Evolutionary conservation across 2,113 vertebrate species (phyloP).

Genomic region (Anarrhichthys ocellatus): DNA sequence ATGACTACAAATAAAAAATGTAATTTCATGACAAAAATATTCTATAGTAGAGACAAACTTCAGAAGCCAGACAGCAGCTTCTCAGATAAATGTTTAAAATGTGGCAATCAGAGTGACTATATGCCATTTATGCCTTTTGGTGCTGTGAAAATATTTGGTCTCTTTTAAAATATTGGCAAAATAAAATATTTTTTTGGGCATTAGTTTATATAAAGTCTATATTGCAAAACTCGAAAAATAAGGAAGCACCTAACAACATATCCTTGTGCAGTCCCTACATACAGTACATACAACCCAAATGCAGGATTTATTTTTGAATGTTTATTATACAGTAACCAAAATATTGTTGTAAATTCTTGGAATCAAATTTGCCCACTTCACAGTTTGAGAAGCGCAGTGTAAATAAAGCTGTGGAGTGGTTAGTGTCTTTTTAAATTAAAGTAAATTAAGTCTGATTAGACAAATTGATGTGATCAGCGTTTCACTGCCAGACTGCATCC

Average conservation of each 20-base stretch:
- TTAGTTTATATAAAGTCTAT: background rate
- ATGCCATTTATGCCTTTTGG: too few relatives aligned
- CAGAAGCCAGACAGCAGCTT: background rate
- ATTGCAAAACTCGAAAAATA: background rate
- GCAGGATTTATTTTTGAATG: background rate
- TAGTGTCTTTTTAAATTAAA: constrained; percentile 49
- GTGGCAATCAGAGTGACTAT: too few relatives aligned
- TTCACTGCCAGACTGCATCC: constrained; percentile 39
- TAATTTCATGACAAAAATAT: background rate
- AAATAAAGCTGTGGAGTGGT: constrained; percentile 41
- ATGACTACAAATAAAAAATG: too few relatives aligned
- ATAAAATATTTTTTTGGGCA: too few relatives aligned
- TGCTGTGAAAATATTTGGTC: background rate
- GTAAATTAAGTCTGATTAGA: constrained; percentile 58
- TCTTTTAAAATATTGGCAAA: too few relatives aligned
- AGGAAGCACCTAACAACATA: background rate
- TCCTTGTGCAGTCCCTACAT: background rate
- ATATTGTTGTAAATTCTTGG: background rate
- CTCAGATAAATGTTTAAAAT: background rate
- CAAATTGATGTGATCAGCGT: constrained; percentile 59
- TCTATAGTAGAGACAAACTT: too few relatives aligned
- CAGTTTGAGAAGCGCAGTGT: constrained; percentile 30
- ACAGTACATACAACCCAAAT: background rate
- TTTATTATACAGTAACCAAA: background rate
- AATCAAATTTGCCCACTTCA: background rate